Base-by-base conservation (phyloP, 2,797 vertebrate genomes). In the Sebastolobus alascanus region DNA sequence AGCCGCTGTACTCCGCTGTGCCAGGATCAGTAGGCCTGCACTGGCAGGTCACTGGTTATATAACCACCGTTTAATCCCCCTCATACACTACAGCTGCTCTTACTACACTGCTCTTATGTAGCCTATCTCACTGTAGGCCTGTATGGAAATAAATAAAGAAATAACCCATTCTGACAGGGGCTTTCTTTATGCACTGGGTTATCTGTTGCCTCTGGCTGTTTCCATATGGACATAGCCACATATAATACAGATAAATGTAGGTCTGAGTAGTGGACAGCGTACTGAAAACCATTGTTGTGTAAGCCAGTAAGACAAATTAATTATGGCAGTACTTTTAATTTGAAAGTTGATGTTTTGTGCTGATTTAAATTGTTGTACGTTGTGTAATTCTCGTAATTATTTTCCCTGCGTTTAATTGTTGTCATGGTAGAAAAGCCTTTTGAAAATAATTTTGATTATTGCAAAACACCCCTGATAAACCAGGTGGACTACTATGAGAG, bases 1-100 rank as follows among this genome's bases (percentile, higher is more conserved):
- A 94, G 89, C 89, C 55, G 63, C 86, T 86, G 87, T 86, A 75
- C 86, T 87, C 73, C 8, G 75, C 83, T 73, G 89, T 85, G 78
- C 87, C 83, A 84, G 91, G 89, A 93, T 93, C 92, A 92, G 88
- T 65, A 72, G 91, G 89, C 89, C 90, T 83, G 64, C 80, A 81
- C 84, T 75, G 84, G 83, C 91, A 88, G 90, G 89, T 91, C 93
- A 91, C 68, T 40, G 81, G 58, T 96, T 96, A 94, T 90, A 84
- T 94, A 94, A 96, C 84, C 69, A 22, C 14, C 31, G 22, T 88
- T 89, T 90, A 92, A 93, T 92, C 93, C 84, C 59, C 84, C 70
- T 63, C 87, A 68, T 46, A 80, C 80, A 78, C 71, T 79, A 84
- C 85, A 78, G 78, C 80, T 85, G 87, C 83, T 87, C 79, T 79